Percentiles rank a stretch among this genome's conserved stretches.
Evolutionary conservation across 2,888 invertebrate species (phyloP).

Genomic region (Hymenopus coronatus): DNA sequence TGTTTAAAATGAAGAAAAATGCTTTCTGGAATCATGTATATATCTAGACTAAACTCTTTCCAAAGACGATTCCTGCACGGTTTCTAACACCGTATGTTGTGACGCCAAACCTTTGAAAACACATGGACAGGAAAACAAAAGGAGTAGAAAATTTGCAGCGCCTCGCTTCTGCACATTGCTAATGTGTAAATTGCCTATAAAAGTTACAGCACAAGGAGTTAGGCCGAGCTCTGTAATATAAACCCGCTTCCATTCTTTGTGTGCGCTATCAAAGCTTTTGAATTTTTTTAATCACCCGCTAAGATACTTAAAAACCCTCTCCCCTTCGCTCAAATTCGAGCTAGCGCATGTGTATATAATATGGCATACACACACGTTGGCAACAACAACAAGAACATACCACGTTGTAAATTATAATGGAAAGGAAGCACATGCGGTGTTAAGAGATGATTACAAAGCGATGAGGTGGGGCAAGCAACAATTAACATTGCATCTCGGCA

Average conservation of each 20-base stretch:
- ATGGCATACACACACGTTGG: background rate
- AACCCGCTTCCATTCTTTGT: background rate
- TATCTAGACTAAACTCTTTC: too few relatives aligned
- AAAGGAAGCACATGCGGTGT: background rate
- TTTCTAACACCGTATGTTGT: background rate
- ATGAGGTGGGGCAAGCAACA: background rate
- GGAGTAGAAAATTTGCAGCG: background rate
- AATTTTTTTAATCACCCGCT: background rate
- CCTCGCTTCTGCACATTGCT: background rate
- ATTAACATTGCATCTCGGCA: background rate
- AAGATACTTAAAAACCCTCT: background rate
- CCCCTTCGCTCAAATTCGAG: background rate
- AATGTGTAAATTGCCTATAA: background rate
- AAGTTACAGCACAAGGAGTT: background rate
- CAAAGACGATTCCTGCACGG: too few relatives aligned
- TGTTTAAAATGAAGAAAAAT: too few relatives aligned
- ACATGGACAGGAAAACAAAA: background rate
- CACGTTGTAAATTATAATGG: constrained; percentile 4
- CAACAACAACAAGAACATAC: background rate
- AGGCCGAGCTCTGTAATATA: background rate
- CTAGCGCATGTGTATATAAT: background rate
- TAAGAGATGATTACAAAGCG: constrained; percentile 7
- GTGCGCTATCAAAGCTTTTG: background rate
- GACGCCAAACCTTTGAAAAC: background rate
- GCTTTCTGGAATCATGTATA: too few relatives aligned